These are phyloP conservation scores for Harpagoxenus sublaevis DNA, from an alignment of 2,888 invertebrate species.

Conservation along the genomic window DNA sequence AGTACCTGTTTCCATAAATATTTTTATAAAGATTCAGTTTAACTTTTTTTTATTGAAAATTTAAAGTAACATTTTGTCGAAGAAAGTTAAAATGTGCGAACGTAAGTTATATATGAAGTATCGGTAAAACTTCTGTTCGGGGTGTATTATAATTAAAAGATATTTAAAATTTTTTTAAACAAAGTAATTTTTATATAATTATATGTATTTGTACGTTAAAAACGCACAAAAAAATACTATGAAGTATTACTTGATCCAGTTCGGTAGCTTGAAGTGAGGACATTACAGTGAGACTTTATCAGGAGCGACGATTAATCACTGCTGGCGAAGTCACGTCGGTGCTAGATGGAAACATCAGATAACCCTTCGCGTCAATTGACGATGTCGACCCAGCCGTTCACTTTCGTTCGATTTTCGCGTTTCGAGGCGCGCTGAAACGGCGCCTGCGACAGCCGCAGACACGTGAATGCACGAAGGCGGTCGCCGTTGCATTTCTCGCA, in stretches of 20 bases:
- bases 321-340: conserved; percentile 2
- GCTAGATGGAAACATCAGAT: conserved; percentile 31
- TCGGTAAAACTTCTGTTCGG: background rate
- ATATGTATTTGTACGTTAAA: too few species aligned
- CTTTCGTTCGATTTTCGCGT: conserved; percentile 18
- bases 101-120: background rate
- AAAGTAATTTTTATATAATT: background rate
- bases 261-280: background rate
- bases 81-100: background rate
- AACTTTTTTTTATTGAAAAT: background rate
- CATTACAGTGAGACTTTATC: conserved; percentile 5
- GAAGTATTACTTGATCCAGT: background rate
- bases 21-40: background rate
- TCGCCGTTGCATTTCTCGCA: conserved; percentile 7
- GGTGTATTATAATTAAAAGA: background rate
- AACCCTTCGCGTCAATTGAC: conserved; percentile 18
- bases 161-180: background rate
- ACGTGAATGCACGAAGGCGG: conserved; percentile 9
- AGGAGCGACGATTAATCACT: conserved; percentile 22
- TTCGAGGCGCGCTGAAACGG: conserved; percentile 7
- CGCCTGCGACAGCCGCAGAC: background rate
- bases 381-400: background rate
- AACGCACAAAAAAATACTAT: background rate
- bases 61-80: background rate
- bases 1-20: background rate